Conservation (phyloP, 1,140 invertebrate genomes). For the Contarinia nasturtii region DNA sequence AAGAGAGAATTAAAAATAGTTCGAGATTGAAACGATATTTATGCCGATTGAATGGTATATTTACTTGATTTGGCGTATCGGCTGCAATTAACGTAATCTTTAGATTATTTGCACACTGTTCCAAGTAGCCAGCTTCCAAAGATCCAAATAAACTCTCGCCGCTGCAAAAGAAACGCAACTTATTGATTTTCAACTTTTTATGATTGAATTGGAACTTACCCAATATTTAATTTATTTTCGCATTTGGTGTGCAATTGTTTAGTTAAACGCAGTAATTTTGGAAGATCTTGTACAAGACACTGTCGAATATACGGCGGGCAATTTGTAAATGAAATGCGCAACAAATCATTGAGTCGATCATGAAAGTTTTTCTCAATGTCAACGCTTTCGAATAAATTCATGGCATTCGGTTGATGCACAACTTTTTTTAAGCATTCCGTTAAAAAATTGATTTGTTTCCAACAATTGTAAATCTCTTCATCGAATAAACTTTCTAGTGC, state of each 20-base stretch:
- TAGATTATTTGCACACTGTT: conserved; percentile 18
- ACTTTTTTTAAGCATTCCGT: conserved; percentile 10
- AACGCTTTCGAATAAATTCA: conserved; percentile 7
- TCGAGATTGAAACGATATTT: no score
- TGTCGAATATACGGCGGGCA: conserved; percentile 23
- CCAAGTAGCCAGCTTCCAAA: conserved; percentile 19
- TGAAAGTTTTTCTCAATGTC: conserved; percentile 17
- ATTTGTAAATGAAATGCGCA: conserved; percentile 18
- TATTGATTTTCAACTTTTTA: not conserved
- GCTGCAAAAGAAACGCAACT: not conserved
- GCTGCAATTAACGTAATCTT: conserved; percentile 16
- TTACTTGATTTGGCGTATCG: conserved; percentile 12
- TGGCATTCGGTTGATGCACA: conserved; percentile 10
- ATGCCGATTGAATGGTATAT: not conserved
- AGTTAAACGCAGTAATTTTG: conserved; percentile 20
- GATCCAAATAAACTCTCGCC: conserved; percentile 16
- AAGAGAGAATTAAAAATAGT: not conserved
- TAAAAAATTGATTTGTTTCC: conserved; percentile 35
- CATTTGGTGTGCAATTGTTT: conserved; percentile 19
- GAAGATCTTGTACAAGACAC: conserved; percentile 28
- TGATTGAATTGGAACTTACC: not conserved
- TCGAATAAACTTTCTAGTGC: conserved; percentile 61
- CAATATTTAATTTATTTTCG: conserved; percentile 15
- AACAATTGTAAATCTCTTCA: conserved; percentile 43
- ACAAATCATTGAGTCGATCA: conserved; percentile 13